A percentile compares a stretch with the other conserved stretches of the same genome.
phyloP scores from a whole-genome alignment of 2,797 vertebrate genomes.

The Botia kubotai region DNA sequence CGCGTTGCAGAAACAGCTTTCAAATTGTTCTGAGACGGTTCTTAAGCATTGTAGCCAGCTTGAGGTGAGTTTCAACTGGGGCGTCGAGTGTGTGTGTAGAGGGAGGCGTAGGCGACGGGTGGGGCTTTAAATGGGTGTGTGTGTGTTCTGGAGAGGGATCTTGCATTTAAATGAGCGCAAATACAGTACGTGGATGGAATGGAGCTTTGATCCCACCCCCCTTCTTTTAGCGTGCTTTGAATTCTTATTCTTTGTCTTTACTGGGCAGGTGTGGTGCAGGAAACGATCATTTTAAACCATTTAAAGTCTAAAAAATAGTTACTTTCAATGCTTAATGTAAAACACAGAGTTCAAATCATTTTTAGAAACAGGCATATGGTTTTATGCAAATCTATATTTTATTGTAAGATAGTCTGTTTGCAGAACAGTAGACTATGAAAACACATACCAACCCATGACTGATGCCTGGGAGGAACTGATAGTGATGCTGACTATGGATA shows the following conservation, averaged over 20 bases:
- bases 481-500: background rate
- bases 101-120: background rate
- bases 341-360: too few species aligned
- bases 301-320: background rate
- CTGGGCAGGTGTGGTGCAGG: background rate
- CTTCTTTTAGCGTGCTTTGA: slow-evolving; percentile 29
- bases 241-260: slow-evolving; percentile 27
- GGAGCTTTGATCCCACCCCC: slow-evolving; percentile 17
- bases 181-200: slow-evolving; percentile 58
- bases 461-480: background rate
- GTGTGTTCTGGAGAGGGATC: slow-evolving; percentile 39
- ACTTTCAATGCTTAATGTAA: background rate
- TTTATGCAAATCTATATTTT: background rate
- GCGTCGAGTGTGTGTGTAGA: background rate
- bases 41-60: slow-evolving; percentile 5
- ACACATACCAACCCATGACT: background rate
- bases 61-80: slow-evolving; percentile 20
- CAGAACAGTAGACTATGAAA: background rate
- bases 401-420: background rate
- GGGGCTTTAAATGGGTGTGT: slow-evolving; percentile 18
- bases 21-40: slow-evolving; percentile 20
- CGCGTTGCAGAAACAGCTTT: slow-evolving; percentile 19
- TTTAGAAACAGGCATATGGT: background rate
- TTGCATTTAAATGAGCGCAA: slow-evolving; percentile 61
- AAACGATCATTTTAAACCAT: background rate